Conservation (phyloP, 2,888 invertebrate genomes). For the Embidobia sp. region DNA sequence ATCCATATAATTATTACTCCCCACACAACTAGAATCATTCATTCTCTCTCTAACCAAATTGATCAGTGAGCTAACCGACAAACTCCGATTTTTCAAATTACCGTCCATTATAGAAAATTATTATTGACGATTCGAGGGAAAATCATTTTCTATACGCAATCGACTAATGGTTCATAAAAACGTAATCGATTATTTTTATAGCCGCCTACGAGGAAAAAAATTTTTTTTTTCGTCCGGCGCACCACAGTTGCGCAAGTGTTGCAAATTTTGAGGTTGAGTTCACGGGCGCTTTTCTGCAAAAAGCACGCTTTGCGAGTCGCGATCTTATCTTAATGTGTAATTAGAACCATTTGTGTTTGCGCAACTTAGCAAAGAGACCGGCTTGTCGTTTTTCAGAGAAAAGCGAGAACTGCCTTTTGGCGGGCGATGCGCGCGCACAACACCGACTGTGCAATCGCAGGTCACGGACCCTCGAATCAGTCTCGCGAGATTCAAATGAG, state of each 20-base stretch:
- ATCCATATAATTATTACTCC: conserved; percentile 8
- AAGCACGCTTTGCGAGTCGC: not conserved
- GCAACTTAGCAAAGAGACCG: too few relatives aligned
- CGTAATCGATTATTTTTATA: not conserved
- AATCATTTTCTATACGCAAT: conserved; percentile 5
- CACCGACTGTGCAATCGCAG: not conserved
- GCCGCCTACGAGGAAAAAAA: not conserved
- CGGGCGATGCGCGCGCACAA: not conserved
- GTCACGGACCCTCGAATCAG: not conserved
- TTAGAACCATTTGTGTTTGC: too few relatives aligned
- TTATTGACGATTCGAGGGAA: not conserved
- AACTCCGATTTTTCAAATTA: not conserved
- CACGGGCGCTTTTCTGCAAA: not conserved
- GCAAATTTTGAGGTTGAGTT: not conserved
- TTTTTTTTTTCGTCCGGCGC: not conserved
- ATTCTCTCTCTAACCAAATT: not conserved
- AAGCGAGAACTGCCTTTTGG: not conserved
- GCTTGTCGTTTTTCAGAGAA: too few relatives aligned
- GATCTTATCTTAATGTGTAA: conserved; percentile 25
- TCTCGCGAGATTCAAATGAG: not conserved
- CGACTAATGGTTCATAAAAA: not conserved
- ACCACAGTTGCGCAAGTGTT: not conserved
- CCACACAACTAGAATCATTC: conserved; percentile 9
- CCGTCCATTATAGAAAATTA: conserved; percentile 2
- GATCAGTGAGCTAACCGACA: conserved; percentile 1